A percentile compares a stretch with the other conserved stretches of the same genome.
phyloP scores from a whole-genome alignment of 30 jellyfish, hydroid and myxozoan species.

The Chironex yamaguchii region DNA sequence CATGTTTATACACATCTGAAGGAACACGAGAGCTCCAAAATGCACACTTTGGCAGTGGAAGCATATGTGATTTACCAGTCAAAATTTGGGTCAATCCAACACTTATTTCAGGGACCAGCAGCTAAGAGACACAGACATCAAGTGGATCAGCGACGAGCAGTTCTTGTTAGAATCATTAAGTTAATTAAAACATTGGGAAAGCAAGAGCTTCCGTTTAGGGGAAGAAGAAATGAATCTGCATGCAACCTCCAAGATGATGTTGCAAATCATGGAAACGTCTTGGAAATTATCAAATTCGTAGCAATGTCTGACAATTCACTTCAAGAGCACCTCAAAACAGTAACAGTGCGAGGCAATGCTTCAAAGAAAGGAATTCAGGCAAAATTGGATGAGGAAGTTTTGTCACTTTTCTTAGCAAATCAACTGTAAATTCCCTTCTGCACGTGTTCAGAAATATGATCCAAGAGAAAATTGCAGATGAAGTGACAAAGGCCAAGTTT shows the following conservation, averaged over 20 bases:
- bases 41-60: constrained; percentile 45
- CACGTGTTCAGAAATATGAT: constrained; percentile 3
- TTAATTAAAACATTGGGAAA: constrained; percentile 11
- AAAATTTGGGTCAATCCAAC: constrained; percentile 44
- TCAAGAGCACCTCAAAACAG: constrained; percentile 28
- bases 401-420: constrained; percentile 28
- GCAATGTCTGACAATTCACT: constrained; percentile 25
- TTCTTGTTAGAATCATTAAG: background rate
- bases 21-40: constrained; percentile 11
- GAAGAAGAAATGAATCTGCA: constrained; percentile 33
- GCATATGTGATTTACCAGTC: constrained; percentile 46
- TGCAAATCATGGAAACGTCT: constrained; percentile 20
- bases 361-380: background rate
- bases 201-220: constrained; percentile 30
- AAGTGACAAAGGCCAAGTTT: constrained; percentile 14
- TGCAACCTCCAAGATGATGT: constrained; percentile 12
- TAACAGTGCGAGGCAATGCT: constrained; percentile 19
- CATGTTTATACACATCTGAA: constrained; percentile 24
- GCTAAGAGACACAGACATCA: background rate
- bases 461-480: constrained; percentile 28
- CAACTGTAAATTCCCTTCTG: constrained; percentile 19
- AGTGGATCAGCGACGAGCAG: constrained; percentile 15
- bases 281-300: constrained; percentile 10
- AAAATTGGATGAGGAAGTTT: constrained; percentile 45
- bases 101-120: background rate